phyloP scores from a whole-genome alignment of 2,113 vertebrate species.

The Chaenogobius annularis region DNA sequence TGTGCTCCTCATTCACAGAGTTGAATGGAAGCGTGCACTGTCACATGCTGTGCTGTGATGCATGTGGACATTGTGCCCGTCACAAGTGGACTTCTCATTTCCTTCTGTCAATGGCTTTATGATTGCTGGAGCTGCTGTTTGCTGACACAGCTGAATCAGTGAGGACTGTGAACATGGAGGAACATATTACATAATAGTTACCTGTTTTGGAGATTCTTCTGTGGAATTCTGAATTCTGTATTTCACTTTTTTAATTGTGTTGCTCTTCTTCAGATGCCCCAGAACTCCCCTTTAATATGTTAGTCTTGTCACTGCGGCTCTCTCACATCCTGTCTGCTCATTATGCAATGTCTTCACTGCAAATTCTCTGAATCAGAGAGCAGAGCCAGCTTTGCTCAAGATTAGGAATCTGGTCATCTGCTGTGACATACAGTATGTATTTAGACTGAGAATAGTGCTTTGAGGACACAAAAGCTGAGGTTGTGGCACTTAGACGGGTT shows the following conservation, averaged over 20 bases:
- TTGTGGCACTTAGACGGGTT: slow-evolving; percentile 38
- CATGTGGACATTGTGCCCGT: slow-evolving; percentile 10
- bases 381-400: background rate
- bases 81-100: slow-evolving; percentile 28
- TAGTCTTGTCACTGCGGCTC: slow-evolving; percentile 27
- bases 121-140: slow-evolving; percentile 39
- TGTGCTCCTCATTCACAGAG: slow-evolving; percentile 23
- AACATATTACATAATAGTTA: slow-evolving; percentile 28
- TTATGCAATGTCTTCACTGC: slow-evolving; percentile 45
- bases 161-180: slow-evolving; percentile 22
- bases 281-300: slow-evolving; percentile 18
- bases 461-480: slow-evolving; percentile 25
- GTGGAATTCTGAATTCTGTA: background rate
- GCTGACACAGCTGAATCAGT: slow-evolving; percentile 48
- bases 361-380: slow-evolving; percentile 15
- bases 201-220: slow-evolving; percentile 12
- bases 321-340: slow-evolving; percentile 16
- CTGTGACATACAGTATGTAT: slow-evolving; percentile 24
- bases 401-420: slow-evolving; percentile 4
- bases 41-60: slow-evolving; percentile 12
- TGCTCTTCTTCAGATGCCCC: background rate
- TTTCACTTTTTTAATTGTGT: background rate
- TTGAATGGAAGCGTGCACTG: slow-evolving; percentile 35
- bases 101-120: slow-evolving; percentile 30
- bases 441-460: slow-evolving; percentile 23